Percentiles rank a stretch among this genome's conserved stretches.
Evolutionary conservation across 2,888 invertebrate genomes (phyloP).

Genomic region (Syrista parreyssii): DNA sequence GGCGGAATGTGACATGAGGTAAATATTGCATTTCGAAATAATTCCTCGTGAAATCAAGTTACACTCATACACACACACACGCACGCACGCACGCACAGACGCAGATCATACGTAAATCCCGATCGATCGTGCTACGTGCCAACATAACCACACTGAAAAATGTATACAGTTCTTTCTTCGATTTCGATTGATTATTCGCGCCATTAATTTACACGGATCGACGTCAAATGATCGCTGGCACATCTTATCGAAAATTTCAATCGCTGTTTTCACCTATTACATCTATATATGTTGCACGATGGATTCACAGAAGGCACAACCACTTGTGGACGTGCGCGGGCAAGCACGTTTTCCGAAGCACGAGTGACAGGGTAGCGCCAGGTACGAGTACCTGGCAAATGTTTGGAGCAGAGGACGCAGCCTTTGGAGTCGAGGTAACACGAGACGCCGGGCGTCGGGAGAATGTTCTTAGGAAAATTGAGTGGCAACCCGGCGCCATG

Average conservation of each 20-base stretch:
- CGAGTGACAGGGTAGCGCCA: background rate
- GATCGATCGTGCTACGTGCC: background rate
- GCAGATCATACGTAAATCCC: background rate
- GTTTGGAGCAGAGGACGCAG: background rate
- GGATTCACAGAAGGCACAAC: constrained; percentile 36
- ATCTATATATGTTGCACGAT: background rate
- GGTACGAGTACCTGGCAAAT: background rate
- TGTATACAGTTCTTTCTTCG: background rate
- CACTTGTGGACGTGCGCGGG: constrained; percentile 54
- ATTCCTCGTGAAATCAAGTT: background rate
- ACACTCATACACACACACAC: background rate
- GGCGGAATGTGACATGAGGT: background rate
- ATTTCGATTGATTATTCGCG: background rate
- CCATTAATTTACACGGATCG: background rate
- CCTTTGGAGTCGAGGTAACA: background rate
- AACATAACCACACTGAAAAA: background rate
- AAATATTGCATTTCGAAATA: background rate
- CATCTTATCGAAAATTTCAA: background rate
- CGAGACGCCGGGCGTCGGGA: constrained; percentile 4
- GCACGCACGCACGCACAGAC: background rate
- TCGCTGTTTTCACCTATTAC: background rate
- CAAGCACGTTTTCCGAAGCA: background rate
- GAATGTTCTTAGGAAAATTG: background rate
- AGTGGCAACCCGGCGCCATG: background rate
- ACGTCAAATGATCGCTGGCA: background rate